phyloP scores from a whole-genome alignment of 2,113 vertebrate species.

The Fulmarus glacialis region DNA sequence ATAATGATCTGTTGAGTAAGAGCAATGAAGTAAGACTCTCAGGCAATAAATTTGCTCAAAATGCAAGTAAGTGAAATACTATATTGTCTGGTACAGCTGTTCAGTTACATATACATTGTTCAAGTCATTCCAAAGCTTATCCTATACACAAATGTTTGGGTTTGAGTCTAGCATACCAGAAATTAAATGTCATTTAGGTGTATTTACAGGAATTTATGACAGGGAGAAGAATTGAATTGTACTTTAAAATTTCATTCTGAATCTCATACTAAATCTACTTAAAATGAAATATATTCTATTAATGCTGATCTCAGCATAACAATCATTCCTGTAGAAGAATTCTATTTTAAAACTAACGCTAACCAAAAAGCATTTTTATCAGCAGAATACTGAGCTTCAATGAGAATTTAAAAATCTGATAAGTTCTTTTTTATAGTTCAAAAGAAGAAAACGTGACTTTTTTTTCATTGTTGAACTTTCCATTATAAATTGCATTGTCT shows the following conservation, averaged over 20 bases:
- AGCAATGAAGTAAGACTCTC: not conserved
- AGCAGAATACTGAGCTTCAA: not conserved
- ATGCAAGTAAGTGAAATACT: not conserved
- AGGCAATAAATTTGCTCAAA: slow-evolving; percentile 19
- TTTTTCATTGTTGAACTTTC: not conserved
- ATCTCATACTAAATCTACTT: not conserved
- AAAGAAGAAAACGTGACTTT: not conserved
- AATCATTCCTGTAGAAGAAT: not conserved
- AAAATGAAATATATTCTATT: not conserved
- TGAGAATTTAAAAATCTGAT: not conserved
- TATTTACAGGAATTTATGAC: not conserved
- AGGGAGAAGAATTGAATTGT: not conserved
- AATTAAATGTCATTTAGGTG: not conserved
- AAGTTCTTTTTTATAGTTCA: not conserved
- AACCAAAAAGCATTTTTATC: not conserved
- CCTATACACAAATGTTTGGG: not conserved
- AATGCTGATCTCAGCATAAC: not conserved
- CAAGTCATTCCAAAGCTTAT: not conserved
- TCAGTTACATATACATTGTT: not conserved
- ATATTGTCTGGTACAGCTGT: not conserved
- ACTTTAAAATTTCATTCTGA: not conserved
- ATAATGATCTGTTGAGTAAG: slow-evolving; percentile 19
- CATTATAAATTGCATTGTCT: not conserved
- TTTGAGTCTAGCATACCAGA: not conserved
- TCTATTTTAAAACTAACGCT: not conserved